phyloP scores from a whole-genome alignment of 2,888 invertebrate genomes.

The Nycteola revayana region DNA sequence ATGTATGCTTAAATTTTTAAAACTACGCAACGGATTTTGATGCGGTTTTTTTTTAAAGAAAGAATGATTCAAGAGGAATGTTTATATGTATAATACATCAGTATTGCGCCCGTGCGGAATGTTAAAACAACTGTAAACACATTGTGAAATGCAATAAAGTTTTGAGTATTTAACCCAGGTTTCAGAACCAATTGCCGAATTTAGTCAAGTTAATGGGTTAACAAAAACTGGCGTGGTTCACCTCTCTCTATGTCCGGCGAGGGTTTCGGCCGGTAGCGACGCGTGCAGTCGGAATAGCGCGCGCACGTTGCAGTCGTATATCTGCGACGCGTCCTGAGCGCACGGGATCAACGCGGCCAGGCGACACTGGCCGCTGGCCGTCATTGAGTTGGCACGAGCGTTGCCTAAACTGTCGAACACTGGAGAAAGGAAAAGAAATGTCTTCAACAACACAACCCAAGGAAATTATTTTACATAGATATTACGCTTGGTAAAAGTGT shows the following conservation, averaged over 20 bases:
- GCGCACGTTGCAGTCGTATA: slow-evolving; percentile 98
- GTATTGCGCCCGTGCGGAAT: no score
- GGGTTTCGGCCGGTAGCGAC: slow-evolving; percentile 93
- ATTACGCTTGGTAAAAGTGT: no score
- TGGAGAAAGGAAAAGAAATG: slow-evolving; percentile 46
- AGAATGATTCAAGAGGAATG: no score
- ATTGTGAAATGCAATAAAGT: no score
- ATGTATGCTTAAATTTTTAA: no score
- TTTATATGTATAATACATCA: no score
- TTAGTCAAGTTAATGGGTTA: neutral
- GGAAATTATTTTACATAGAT: no score
- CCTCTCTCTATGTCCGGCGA: slow-evolving; percentile 94
- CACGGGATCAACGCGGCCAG: slow-evolving; percentile 97
- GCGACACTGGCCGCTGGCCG: slow-evolving; percentile 97
- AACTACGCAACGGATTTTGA: no score
- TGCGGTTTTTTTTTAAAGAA: no score
- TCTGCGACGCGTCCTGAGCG: slow-evolving; percentile 96
- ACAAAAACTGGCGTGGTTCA: no score
- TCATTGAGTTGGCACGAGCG: slow-evolving; percentile 98
- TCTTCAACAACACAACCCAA: no score
- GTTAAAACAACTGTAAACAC: no score
- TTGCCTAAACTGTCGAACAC: slow-evolving; percentile 97
- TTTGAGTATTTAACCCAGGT: neutral
- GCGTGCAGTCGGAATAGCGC: slow-evolving; percentile 97
- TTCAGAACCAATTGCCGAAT: neutral